Evolutionary conservation across 2,113 vertebrate species (phyloP), one percentile per base, ranked within the genome.

Genomic region (Otolemur garnettii): DNA sequence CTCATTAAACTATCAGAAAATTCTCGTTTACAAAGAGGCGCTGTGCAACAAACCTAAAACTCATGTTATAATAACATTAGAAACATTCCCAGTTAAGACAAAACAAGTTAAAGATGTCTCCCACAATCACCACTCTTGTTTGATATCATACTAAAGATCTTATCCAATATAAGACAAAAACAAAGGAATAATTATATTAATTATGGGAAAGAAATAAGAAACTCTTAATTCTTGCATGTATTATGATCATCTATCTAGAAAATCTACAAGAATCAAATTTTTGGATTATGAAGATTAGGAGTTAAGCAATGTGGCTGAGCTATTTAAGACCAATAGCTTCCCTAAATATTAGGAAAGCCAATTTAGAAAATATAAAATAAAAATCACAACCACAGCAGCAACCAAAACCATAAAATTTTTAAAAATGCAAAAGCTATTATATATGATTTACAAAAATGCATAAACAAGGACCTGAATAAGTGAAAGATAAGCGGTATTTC

Each of bases 1-100:
- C 4, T 68, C 4, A 71, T 71, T 93, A 60, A 60, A 90, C 21
- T 45, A 82, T 72, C 90, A 81, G n/a, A 92, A 93, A 78, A 78
- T 78, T 38, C 3, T 53, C 26, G 62, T 78, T 10, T 84, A 84
- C 64, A 91, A 78, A 66, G 14, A 83, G 33, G 22, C 33, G n/a
- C 77, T 42, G 26, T 81, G 7, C 42, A 38, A 91, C 74, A 7
- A 96, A 64, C 53, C 33, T 75, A 72, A 91, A 69, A 77, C 30
- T 93, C 86, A 57, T 33, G 15, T 72, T 18, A 53, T 72, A 24
- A 71, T 42, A 89, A 22, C 22, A 55, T 59, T 81, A 81, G 26
- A 88, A 81, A 84, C 35, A 90, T 19, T 30, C 22, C 45, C n/a
- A 72, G 53, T 80, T 94, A 85, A 83, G 35, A 80, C 0, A 1